Percentiles rank a stretch among this genome's conserved stretches.
These are phyloP conservation scores for Hemibagrus guttatus DNA, from an alignment of 2,797 vertebrate species.

Conservation along the genomic window DNA sequence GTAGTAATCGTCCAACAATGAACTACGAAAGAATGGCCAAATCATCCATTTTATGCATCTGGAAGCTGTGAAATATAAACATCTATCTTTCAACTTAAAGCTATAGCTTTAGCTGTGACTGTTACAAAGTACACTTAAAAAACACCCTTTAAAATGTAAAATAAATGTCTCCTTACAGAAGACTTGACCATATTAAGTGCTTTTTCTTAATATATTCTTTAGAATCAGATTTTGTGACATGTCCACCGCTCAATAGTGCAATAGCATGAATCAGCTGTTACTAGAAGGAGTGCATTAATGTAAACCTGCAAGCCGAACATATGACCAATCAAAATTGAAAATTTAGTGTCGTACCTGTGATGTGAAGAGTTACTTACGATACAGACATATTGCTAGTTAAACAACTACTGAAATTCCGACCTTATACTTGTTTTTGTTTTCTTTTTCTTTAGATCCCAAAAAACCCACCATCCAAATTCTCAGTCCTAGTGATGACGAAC, in stretches of 20 bases:
- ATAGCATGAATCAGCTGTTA: background rate
- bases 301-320: background rate
- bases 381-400: background rate
- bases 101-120: background rate
- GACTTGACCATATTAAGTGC: background rate
- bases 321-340: background rate
- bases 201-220: background rate
- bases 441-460: slow-evolving; percentile 50
- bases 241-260: background rate
- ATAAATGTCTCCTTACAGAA: background rate
- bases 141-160: background rate
- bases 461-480: slow-evolving; percentile 64
- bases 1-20: background rate
- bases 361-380: too few relatives aligned
- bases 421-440: too few relatives aligned
- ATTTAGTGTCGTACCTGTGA: background rate
- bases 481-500: slow-evolving; percentile 56
- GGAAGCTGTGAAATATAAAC: background rate
- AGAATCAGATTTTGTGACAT: background rate
- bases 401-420: background rate
- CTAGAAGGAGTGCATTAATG: background rate
- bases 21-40: background rate
- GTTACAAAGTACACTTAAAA: background rate
- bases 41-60: background rate
- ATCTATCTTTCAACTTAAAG: background rate